Percentiles rank a stretch among this genome's conserved stretches.
phyloP scores from a whole-genome alignment of 2,113 vertebrate genomes.

The Bujurquina vittata region DNA sequence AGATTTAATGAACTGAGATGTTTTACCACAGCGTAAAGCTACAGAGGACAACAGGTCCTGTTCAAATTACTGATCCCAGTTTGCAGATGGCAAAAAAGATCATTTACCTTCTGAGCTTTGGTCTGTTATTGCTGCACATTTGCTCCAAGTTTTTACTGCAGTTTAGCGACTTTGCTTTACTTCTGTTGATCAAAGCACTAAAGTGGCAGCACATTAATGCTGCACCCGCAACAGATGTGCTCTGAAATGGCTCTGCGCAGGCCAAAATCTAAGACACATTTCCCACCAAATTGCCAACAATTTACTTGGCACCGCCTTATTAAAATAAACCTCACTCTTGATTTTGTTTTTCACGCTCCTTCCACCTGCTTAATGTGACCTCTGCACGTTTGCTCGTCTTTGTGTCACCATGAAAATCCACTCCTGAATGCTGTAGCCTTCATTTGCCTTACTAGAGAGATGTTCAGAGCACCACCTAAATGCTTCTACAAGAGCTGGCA shows the following conservation, averaged over 20 bases:
- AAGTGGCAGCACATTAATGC: neutral
- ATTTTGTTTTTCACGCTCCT: neutral
- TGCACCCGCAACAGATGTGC: neutral
- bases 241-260: neutral
- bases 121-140: neutral
- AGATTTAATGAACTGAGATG: conserved; percentile 16
- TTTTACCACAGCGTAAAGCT: conserved; percentile 5
- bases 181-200: conserved; percentile 9
- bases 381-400: neutral
- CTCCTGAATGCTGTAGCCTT: neutral
- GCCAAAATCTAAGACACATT: neutral
- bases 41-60: neutral
- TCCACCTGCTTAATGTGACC: conserved; percentile 2
- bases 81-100: neutral
- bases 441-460: neutral
- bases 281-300: neutral
- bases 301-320: neutral
- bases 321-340: neutral
- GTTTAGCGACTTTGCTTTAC: conserved; percentile 9
- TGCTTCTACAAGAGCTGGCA: neutral
- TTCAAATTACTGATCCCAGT: conserved; percentile 12
- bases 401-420: neutral
- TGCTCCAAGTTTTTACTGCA: neutral
- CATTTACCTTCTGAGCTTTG: neutral
- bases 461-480: neutral